Conservation (phyloP, 35 echinoderm and acorn worm species). For the Ophioderma brevispina region DNA sequence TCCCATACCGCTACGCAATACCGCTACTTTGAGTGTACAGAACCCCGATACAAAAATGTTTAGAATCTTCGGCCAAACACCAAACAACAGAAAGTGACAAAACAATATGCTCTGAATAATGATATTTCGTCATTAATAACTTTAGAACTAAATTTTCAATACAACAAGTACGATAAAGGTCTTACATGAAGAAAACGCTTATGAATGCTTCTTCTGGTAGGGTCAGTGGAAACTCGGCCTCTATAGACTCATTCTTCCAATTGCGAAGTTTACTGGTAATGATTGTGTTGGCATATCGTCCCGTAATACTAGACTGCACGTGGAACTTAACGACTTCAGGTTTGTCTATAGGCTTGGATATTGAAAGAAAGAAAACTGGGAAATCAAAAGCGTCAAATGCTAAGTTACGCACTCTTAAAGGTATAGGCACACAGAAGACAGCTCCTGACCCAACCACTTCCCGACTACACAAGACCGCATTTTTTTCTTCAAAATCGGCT, state of each 20-base stretch:
- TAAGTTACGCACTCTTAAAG: too few relatives aligned
- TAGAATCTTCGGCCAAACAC: not conserved
- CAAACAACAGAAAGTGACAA: not conserved
- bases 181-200: conserved; percentile 61
- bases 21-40: too few relatives aligned
- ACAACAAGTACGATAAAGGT: not conserved
- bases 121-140: too few relatives aligned
- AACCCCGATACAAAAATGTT: too few relatives aligned
- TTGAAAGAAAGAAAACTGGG: not conserved
- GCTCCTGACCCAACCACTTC: too few relatives aligned
- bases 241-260: conserved; percentile 15
- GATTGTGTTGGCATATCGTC: conserved; percentile 42
- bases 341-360: not conserved
- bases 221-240: conserved; percentile 44
- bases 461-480: too few relatives aligned
- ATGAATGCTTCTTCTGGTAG: conserved; percentile 58
- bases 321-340: conserved; percentile 29
- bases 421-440: too few relatives aligned
- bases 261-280: conserved; percentile 36
- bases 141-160: not conserved
- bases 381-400: too few relatives aligned
- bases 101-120: not conserved
- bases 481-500: too few relatives aligned
- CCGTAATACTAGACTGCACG: conserved; percentile 16
- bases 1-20: too few relatives aligned